A percentile compares a stretch with the other conserved stretches of the same genome.
These are phyloP conservation scores for Melanostoma mellinum DNA, from an alignment of 2,888 invertebrate species.

Conservation along the genomic window DNA sequence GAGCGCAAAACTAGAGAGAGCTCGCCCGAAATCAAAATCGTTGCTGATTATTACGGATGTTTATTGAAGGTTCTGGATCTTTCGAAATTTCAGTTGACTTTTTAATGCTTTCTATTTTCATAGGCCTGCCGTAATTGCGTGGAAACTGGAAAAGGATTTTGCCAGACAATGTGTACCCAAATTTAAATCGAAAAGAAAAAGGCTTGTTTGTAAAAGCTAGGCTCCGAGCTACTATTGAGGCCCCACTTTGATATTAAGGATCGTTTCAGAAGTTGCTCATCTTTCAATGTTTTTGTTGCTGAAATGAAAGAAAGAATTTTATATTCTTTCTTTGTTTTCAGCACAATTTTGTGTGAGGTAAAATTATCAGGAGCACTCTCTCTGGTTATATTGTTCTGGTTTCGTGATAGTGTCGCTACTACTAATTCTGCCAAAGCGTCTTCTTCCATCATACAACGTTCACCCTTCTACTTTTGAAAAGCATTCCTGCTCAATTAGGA, in stretches of 20 bases:
- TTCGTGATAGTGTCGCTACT: constrained; percentile 73
- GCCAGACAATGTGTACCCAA: constrained; percentile 7
- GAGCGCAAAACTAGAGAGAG: no score
- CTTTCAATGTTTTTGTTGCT: no score
- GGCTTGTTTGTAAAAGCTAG: background rate
- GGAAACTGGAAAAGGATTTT: constrained; percentile 21
- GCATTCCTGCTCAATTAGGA: constrained; percentile 1
- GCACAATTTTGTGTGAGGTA: constrained; percentile 2
- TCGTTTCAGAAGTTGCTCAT: background rate
- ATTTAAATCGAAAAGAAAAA: background rate
- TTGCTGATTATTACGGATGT: no score
- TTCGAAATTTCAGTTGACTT: constrained; percentile 5
- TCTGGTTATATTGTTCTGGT: constrained; percentile 74
- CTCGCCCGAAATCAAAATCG: no score
- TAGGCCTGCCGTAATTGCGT: constrained; percentile 14
- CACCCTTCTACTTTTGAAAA: background rate
- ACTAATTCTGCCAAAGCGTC: constrained; percentile 74
- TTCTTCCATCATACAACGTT: constrained; percentile 65
- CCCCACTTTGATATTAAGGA: constrained; percentile 4
- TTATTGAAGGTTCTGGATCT: background rate
- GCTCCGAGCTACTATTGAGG: constrained; percentile 1
- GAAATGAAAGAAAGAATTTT: background rate
- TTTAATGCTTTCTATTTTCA: constrained; percentile 15
- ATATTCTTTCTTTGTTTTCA: background rate
- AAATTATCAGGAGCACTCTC: constrained; percentile 5